phyloP scores from a whole-genome alignment of 1,140 invertebrate genomes.

The Tetragnatha versicolor region DNA sequence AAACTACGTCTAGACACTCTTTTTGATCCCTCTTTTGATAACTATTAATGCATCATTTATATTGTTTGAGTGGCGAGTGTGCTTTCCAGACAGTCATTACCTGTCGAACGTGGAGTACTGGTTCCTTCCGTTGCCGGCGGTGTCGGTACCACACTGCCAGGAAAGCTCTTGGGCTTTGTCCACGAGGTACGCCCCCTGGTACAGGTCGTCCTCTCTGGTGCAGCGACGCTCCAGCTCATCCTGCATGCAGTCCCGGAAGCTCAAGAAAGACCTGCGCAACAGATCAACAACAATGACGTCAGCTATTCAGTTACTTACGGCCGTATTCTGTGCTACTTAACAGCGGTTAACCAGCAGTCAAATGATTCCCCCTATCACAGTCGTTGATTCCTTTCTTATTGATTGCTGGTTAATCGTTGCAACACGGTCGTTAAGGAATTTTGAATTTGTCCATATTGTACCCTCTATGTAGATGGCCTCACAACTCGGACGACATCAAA shows the following conservation, averaged over 20 bases:
- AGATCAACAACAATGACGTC: not conserved
- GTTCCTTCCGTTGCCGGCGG: not conserved
- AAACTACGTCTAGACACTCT: too few relatives aligned
- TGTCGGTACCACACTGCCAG: slow-evolving; percentile 33
- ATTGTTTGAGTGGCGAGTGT: not conserved
- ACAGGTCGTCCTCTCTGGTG: slow-evolving; percentile 50
- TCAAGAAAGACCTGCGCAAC: slow-evolving; percentile 21
- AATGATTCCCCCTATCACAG: too few relatives aligned
- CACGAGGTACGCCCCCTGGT: slow-evolving; percentile 45
- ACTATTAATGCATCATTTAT: too few relatives aligned
- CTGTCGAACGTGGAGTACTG: slow-evolving; percentile 7
- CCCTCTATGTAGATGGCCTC: too few relatives aligned
- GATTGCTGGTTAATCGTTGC: too few relatives aligned
- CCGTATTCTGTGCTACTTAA: too few relatives aligned
- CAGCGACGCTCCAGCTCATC: slow-evolving; percentile 41
- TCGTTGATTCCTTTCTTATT: too few relatives aligned
- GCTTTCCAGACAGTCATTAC: not conserved
- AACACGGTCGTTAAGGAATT: too few relatives aligned
- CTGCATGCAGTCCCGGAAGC: slow-evolving; percentile 48
- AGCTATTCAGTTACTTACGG: not conserved
- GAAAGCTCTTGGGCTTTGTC: slow-evolving; percentile 55
- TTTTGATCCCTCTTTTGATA: too few relatives aligned
- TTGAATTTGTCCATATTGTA: too few relatives aligned
- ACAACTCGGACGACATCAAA: too few relatives aligned
- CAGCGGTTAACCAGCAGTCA: too few relatives aligned